Evolutionary conservation across 2,113 vertebrate species (phyloP).

Genomic region (Hippocampus comes): DNA sequence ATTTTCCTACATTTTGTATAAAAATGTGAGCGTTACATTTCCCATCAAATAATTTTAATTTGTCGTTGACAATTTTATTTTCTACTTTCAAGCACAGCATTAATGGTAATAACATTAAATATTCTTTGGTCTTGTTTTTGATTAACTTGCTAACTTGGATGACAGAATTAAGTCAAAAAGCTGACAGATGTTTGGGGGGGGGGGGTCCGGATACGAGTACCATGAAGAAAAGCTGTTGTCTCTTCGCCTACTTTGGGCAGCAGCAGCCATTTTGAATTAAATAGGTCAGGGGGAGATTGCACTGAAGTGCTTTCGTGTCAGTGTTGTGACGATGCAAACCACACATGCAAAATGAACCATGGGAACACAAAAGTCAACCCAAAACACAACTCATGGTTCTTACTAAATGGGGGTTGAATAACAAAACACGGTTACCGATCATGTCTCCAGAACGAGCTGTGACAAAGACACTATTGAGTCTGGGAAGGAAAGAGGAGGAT

Average conservation of each 20-base stretch:
- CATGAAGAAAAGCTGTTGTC: not conserved
- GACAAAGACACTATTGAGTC: constrained; percentile 78
- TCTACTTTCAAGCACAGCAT: too few species aligned
- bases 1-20: too few species aligned
- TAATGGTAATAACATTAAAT: too few species aligned
- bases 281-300: constrained; percentile 72
- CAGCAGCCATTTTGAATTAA: constrained; percentile 69
- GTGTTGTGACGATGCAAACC: constrained; percentile 29
- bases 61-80: too few species aligned
- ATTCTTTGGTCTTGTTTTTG: too few species aligned
- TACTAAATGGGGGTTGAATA: not conserved
- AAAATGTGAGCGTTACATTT: too few species aligned
- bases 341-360: constrained; percentile 52
- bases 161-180: not conserved
- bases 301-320: constrained; percentile 5
- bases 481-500: constrained; percentile 52
- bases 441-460: constrained; percentile 75
- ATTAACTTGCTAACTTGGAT: not conserved
- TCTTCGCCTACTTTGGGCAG: constrained; percentile 25
- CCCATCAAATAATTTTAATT: too few species aligned
- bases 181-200: not conserved
- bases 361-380: constrained; percentile 20
- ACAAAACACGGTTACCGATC: constrained; percentile 64
- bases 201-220: not conserved
- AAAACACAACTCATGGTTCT: constrained; percentile 35